Base-by-base conservation (phyloP, 2,113 vertebrate genomes). In the Pollimyrus isidori region DNA sequence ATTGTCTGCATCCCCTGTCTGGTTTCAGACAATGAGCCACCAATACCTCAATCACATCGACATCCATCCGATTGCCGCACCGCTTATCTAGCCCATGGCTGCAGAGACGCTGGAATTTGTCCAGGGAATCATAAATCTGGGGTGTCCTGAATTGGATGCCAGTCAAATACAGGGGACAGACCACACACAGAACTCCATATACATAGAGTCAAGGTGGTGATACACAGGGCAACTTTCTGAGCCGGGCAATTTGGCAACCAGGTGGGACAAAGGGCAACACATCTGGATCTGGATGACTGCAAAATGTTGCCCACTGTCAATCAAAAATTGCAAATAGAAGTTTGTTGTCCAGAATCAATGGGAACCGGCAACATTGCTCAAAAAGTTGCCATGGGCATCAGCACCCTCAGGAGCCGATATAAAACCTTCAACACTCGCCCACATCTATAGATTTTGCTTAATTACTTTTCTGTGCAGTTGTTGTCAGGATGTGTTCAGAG, bases 401-500 rank as follows among this genome's bases (percentile, higher is more conserved):
- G 35, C 6, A 83, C 17, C 30, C 19, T 45, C 80, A 10, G 23
- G 17, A 19, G 23, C 39, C 7, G 4, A 9, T 11, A 21, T 84
- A 6, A 46, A 48, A 21, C 45, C 49, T 17, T 89, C 89, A 89
- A 92, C 90, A 88, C 89, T 91, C 89, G 84, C 89, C 90, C 88
- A 90, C 80, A 3, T 45, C 87, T 89, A 91, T 89, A 91, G 92
- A 92, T 90, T 91, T 89, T 56, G 89, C 90, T 91, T 91, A 87
- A 92, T 92, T 93, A 90, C 89, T 84, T 84, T 82, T 84, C 90
- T 90, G 50, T 89, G 90, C 91, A 91, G 90, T 92, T 90, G 91
- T 90, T 30, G 45, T 90, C 87, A 86, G 82, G 84, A 65, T 52
- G 50, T 23, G 65, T 49, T 26, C 52, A 7, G 88, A 82, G 83